These are phyloP conservation scores for Halictus ligatus DNA, from an alignment of 2,888 invertebrate species.

Conservation along the genomic window DNA sequence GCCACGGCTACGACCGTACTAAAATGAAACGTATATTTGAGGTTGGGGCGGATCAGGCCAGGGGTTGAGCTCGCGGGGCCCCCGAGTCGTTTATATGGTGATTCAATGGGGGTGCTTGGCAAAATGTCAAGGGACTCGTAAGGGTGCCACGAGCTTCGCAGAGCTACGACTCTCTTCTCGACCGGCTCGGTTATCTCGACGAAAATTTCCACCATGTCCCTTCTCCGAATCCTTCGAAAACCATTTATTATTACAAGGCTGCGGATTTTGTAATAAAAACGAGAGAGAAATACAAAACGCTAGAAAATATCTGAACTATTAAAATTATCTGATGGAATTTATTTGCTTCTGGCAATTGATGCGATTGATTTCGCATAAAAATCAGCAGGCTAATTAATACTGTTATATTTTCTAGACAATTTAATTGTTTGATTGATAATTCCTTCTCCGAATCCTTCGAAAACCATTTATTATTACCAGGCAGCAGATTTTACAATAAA, in stretches of 20 bases:
- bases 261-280: not conserved
- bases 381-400: too few species aligned
- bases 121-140: conserved; percentile 81
- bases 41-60: conserved; percentile 80
- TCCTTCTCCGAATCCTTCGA: too few species aligned
- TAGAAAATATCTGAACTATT: not conserved
- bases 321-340: too few species aligned
- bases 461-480: too few species aligned
- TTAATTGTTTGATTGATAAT: too few species aligned
- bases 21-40: conserved; percentile 80
- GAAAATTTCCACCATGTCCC: not conserved
- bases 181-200: not conserved
- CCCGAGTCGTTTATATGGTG: conserved; percentile 81
- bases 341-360: too few species aligned
- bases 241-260: not conserved
- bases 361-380: too few species aligned
- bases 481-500: too few species aligned
- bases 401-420: too few species aligned
- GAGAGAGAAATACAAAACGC: not conserved
- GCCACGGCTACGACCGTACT: conserved; percentile 61
- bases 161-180: conserved; percentile 1
- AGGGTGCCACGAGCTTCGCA: conserved; percentile 64
- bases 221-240: not conserved
- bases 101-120: conserved; percentile 80
- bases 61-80: conserved; percentile 75